Conservation (phyloP, 2,888 invertebrate species). For the Caenorhabditis doughertyi region DNA sequence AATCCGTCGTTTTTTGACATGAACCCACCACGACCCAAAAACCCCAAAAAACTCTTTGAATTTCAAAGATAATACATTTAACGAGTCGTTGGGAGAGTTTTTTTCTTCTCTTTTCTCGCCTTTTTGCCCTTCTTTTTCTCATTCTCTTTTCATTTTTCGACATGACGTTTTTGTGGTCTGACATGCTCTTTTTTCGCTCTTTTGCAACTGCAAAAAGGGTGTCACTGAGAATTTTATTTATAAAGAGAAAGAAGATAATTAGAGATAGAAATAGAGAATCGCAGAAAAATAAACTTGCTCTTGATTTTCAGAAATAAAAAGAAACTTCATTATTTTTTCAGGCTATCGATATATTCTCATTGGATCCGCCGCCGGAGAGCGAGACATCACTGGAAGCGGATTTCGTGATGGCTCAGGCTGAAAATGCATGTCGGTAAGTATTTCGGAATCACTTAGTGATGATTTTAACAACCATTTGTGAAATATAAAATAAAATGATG, state of each 20-base stretch:
- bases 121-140: constrained; percentile 39
- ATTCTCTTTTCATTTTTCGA: constrained; percentile 46
- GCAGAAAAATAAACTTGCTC: constrained; percentile 24
- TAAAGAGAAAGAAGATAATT: constrained; percentile 39
- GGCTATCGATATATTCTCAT: constrained; percentile 70
- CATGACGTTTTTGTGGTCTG: constrained; percentile 49
- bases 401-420: constrained; percentile 69
- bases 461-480: no score
- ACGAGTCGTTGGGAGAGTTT: constrained; percentile 28
- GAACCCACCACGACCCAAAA: constrained; percentile 8
- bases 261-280: constrained; percentile 15
- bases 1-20: constrained; percentile 43
- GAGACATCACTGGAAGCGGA: constrained; percentile 69
- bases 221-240: constrained; percentile 19
- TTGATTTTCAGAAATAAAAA: background rate
- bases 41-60: background rate
- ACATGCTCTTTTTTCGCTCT: constrained; percentile 54
- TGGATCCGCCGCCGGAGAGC: constrained; percentile 68
- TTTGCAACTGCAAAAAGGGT: constrained; percentile 39
- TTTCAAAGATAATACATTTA: constrained; percentile 59
- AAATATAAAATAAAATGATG: no score
- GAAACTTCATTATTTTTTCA: constrained; percentile 45
- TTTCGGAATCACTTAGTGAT: no score
- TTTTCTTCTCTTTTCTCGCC: constrained; percentile 37
- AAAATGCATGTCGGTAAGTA: constrained; percentile 71